Evolutionary conservation across 2,797 vertebrate genomes (phyloP), one percentile per base, ranked within the genome.

Genomic region (Threskiornis aethiopicus): DNA sequence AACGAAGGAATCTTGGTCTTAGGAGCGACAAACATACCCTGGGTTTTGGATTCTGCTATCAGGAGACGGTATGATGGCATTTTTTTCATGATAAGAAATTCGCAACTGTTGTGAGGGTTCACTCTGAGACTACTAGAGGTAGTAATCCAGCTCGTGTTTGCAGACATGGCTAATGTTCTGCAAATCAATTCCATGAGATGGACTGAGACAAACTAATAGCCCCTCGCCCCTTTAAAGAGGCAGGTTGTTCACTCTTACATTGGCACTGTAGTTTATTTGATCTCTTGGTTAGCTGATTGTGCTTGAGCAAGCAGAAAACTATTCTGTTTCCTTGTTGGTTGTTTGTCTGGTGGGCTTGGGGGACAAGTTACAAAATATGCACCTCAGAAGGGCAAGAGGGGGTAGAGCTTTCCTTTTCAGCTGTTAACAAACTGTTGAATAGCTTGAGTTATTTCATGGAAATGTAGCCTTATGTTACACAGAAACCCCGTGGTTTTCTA

Each of bases 21-120:
- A n/a, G 99, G 99, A 89, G 99, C 99, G 20, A 99, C 99, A 97
- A 99, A 99, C 96, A 99, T 99, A 97, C 99, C 99, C 2, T 99
- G 99, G 99, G 99, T 99, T 94, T 98, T 99, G 85, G 99, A 99
- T 97, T 99, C 99, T 87, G 99, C 99, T 94, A 99, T 99, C 97
- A 99, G 99, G 89, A 99, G 99, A 98, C 98, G 99, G 99, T 99
- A 98, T 90, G 92, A 65, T 89, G 80, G 22, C 7, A 2, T 47
- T 46, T 70, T 39, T 72, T 64, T 79, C 26, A 8, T 29, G 7
- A 8, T 73, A 8, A 65, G 57, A 59, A 67, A 26, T 85, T 71
- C 4, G 2, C 25, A 77, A 0, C 11, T 72, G 44, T 37, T 93
- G 7, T 39, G 28, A 85, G 37, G 39, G 41, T 80, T 91, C 39